Evolutionary conservation across 1,140 invertebrate genomes (phyloP), one percentile per base, ranked within the genome.

Genomic region (Caenorhabditis inopinata): DNA sequence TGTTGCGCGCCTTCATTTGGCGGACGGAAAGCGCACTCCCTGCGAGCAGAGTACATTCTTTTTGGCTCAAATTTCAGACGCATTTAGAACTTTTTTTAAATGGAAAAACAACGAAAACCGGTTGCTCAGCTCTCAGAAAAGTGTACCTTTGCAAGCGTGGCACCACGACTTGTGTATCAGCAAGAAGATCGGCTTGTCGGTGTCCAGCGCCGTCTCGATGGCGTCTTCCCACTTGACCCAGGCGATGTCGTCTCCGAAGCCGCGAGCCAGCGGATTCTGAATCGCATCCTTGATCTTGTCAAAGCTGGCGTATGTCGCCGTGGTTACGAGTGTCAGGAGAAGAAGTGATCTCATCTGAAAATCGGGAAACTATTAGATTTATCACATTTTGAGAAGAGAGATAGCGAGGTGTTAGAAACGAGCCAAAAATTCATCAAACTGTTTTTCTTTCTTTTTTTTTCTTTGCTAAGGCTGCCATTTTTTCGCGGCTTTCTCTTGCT

Each of bases 141-240:
- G n/a, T n/a, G n/a, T 76, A 88, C 87, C 77, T 83, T 86, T 87
- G 83, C 87, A 88, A 46, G 87, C 87, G 48, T 88, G 87, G 47
- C 87, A 88, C 87, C 87, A 88, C 6, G 87, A 83, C 73, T 88
- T 88, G 80, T 88, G 87, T 21, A 88, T 86, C 27, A 88, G 47
- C 21, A 88, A 80, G 79, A 88, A 88, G 76, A 88, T 88, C 21
- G 87, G 87, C 80, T 88, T 88, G 35, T 88, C 79, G 18, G 77
- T 51, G 68, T 88, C 87, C 16, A 88, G 32, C 16, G 87, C 85
- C 1, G 79, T 86, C 49, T 88, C 87, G 25, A 88, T 82, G 27
- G 87, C 87, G 49, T 88, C 85, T 29, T 88, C 87, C 87, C 87
- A 88, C 38, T 85, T 85, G 7, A 88, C 81, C 87, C 87, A 88